Base-by-base conservation (phyloP, 2,113 vertebrate genomes). In the Pleuronectes platessa region DNA sequence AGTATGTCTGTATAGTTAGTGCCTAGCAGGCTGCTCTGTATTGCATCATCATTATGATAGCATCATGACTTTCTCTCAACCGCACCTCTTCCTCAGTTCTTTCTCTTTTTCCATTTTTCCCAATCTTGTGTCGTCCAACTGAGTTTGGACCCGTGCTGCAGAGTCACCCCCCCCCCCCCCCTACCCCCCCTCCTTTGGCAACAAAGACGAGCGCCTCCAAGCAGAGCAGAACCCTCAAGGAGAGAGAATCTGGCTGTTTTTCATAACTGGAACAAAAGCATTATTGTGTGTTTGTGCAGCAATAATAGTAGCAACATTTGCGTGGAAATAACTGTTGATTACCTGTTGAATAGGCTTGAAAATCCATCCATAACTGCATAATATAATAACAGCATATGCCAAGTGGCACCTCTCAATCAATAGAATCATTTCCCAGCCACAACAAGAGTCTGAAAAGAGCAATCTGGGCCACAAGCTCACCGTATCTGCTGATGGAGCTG, bases 401-500 rank as follows among this genome's bases (percentile, higher is more conserved):
- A 14, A n/a, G 51, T 7, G 51, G 20, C 18, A 61, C 23, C 15
- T 23, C 31, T 42, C 11, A 59, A 76, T 76, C 21, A 66, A 26
- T 40, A 10, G 14, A 23, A 31, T 69, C 5, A 23, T 23, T 15
- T 56, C 13, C n/a, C 56, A 49, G 54, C 58, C 14, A 26, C 21
- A 70, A 59, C 5, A n/a, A 9, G 18, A 10, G 51, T 54, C 2
- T 10, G 51, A 10, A 42, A 13, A 27, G 24, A 60, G 4, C 47
- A 51, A 9, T 51, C 15, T 5, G 47, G 47, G 0, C 5, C 18
- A 17, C 1, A 1, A 69, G 87, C 96, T 96, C 62, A 99, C 98
- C 98, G 0, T 99, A 99, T 97, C 97, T 94, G 68, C 97, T 99
- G 76, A 99, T 99, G 18, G 97, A 98, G 0, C 97, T 95, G 68